Percentiles rank a stretch among this genome's conserved stretches.
phyloP scores from a whole-genome alignment of 1,140 invertebrate genomes.

The Drosophila orena region DNA sequence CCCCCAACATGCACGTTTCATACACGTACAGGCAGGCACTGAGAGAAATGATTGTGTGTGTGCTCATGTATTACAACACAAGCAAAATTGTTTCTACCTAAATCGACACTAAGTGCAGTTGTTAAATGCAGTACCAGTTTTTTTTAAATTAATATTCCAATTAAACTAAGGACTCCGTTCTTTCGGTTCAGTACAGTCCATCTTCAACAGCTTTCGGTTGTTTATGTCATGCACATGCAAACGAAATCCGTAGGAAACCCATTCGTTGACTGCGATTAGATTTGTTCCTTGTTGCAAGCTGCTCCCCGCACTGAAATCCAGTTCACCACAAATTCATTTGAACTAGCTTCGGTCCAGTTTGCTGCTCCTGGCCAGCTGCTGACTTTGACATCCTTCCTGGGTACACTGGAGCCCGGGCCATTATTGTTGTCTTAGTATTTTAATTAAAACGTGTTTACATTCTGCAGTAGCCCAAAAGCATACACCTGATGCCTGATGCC shows the following conservation, averaged over 20 bases:
- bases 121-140: neutral
- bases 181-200: conserved; percentile 13
- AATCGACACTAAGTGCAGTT: too few relatives aligned
- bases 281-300: conserved; percentile 25
- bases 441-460: conserved; percentile 80
- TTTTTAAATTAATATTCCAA: neutral
- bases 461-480: conserved; percentile 30
- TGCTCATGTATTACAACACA: too few relatives aligned
- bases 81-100: too few relatives aligned
- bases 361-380: conserved; percentile 37
- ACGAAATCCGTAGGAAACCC: conserved; percentile 42
- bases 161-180: neutral
- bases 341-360: conserved; percentile 20
- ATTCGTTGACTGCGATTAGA: conserved; percentile 52
- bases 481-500: conserved; percentile 48
- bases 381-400: conserved; percentile 46
- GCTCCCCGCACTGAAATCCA: neutral
- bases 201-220: conserved; percentile 31
- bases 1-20: neutral
- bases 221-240: conserved; percentile 46
- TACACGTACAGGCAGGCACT: conserved; percentile 23
- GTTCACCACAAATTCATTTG: conserved; percentile 55
- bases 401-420: conserved; percentile 24
- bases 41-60: conserved; percentile 4
- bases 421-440: conserved; percentile 82